Evolutionary conservation across 1,140 invertebrate genomes (phyloP).

Genomic region (Drosophila malerkotliana): DNA sequence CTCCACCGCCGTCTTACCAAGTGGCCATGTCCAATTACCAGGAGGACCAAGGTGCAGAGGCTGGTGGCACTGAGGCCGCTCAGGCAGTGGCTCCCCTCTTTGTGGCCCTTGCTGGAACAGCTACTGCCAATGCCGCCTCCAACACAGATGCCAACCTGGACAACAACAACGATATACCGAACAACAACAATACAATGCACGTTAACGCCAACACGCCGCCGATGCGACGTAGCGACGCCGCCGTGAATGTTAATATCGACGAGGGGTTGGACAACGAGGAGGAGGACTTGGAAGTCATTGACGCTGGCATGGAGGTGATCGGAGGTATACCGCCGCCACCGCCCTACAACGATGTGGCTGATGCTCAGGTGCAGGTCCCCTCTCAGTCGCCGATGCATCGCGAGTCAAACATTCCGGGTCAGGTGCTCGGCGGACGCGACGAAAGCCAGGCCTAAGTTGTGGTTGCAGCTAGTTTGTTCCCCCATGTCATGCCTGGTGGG

Average conservation of each 20-base stretch:
- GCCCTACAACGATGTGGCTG: slow-evolving; percentile 64
- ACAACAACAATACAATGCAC: slow-evolving; percentile 80
- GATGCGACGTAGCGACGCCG: slow-evolving; percentile 71
- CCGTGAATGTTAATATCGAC: slow-evolving; percentile 39
- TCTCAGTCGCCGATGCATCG: slow-evolving; percentile 47
- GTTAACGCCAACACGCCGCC: slow-evolving; percentile 80
- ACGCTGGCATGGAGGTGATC: slow-evolving; percentile 41
- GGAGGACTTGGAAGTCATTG: slow-evolving; percentile 67
- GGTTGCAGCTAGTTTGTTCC: slow-evolving; percentile 51
- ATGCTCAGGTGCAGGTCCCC: slow-evolving; percentile 50
- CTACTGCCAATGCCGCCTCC: slow-evolving; percentile 39
- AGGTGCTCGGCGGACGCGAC: slow-evolving; percentile 54
- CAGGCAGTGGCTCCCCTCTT: slow-evolving; percentile 51
- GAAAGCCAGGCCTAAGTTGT: slow-evolving; percentile 81
- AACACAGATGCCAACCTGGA: slow-evolving; percentile 62
- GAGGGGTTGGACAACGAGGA: slow-evolving; percentile 30
- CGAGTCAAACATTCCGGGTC: slow-evolving; percentile 64
- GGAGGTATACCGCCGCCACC: slow-evolving; percentile 64
- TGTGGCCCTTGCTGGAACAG: slow-evolving; percentile 49
- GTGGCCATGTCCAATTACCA: slow-evolving; percentile 84
- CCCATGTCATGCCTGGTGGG: slow-evolving; percentile 44
- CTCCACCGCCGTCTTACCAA: slow-evolving; percentile 88
- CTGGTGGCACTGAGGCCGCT: slow-evolving; percentile 31
- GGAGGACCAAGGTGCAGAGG: slow-evolving; percentile 40
- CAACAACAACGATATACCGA: slow-evolving; percentile 79